phyloP scores from a whole-genome alignment of 1,140 invertebrate species.

The Formica selysi region DNA sequence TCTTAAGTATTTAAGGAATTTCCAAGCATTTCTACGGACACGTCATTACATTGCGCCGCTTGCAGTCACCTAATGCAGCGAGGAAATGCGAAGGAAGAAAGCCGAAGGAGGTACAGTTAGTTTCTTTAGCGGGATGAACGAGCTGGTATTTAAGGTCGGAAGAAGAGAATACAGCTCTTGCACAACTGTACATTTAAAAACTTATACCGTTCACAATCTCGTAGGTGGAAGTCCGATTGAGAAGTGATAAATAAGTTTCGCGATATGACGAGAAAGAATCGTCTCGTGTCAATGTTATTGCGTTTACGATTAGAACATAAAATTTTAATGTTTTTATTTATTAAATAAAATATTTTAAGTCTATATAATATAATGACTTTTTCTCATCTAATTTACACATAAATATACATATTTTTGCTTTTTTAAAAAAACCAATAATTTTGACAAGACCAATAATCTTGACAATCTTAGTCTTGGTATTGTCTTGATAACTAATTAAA shows the following conservation, averaged over 20 bases:
- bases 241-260: constrained; percentile 78
- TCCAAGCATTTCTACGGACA: not conserved
- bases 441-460: too few relatives aligned
- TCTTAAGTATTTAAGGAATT: constrained; percentile 1
- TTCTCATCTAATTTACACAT: too few relatives aligned
- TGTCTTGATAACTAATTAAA: too few relatives aligned
- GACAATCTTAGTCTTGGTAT: too few relatives aligned
- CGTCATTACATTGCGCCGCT: not conserved
- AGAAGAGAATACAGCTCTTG: constrained; percentile 52
- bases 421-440: too few relatives aligned
- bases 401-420: too few relatives aligned
- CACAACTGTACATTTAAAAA: constrained; percentile 59
- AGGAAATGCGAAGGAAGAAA: constrained; percentile 46
- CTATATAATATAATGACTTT: too few relatives aligned
- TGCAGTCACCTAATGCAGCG: not conserved
- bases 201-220: constrained; percentile 51
- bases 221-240: constrained; percentile 76
- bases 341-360: too few relatives aligned
- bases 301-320: not conserved
- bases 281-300: not conserved
- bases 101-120: constrained; percentile 30
- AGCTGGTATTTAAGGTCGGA: constrained; percentile 70
- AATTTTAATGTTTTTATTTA: not conserved
- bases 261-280: constrained; percentile 10
- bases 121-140: constrained; percentile 55